Evolutionary conservation across 2,888 invertebrate genomes (phyloP).

Genomic region (Tachina fera): DNA sequence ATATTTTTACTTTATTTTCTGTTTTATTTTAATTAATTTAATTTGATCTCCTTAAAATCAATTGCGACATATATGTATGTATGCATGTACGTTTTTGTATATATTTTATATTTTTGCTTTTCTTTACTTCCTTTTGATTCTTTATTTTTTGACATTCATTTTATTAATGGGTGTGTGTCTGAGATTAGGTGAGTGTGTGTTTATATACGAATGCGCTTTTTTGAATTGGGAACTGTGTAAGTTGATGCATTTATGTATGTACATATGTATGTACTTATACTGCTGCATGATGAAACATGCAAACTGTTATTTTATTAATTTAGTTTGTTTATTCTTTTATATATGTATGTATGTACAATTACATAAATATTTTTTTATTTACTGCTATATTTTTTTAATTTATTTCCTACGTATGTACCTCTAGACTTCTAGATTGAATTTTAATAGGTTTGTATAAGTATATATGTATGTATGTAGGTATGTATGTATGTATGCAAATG

Average conservation of each 20-base stretch:
- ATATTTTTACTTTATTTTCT: constrained; percentile 50
- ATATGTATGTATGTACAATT: constrained; percentile 54
- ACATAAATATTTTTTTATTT: constrained; percentile 57
- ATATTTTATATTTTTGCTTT: constrained; percentile 32
- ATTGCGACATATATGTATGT: constrained; percentile 64
- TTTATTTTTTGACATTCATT: constrained; percentile 65
- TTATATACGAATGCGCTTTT: constrained; percentile 22
- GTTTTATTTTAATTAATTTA: constrained; percentile 64
- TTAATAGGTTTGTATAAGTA: constrained; percentile 43
- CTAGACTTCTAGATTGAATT: constrained; percentile 40
- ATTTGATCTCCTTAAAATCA: constrained; percentile 67
- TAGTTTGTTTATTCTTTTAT: constrained; percentile 46
- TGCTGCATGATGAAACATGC: constrained; percentile 49
- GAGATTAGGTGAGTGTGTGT: not conserved
- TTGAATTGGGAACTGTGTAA: constrained; percentile 7
- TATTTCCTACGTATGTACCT: constrained; percentile 55
- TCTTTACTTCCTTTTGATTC: constrained; percentile 54
- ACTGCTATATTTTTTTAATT: constrained; percentile 35
- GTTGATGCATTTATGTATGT: not conserved
- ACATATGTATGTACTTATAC: constrained; percentile 1
- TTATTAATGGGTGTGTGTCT: constrained; percentile 44
- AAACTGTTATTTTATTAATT: constrained; percentile 29
- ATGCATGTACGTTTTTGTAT: too few species aligned
- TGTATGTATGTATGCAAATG: constrained; percentile 45
- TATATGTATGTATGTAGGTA: constrained; percentile 42